Percentiles rank a stretch among this genome's conserved stretches.
phyloP scores from a whole-genome alignment of 2,888 invertebrate genomes.

The Drosophila rubida region DNA sequence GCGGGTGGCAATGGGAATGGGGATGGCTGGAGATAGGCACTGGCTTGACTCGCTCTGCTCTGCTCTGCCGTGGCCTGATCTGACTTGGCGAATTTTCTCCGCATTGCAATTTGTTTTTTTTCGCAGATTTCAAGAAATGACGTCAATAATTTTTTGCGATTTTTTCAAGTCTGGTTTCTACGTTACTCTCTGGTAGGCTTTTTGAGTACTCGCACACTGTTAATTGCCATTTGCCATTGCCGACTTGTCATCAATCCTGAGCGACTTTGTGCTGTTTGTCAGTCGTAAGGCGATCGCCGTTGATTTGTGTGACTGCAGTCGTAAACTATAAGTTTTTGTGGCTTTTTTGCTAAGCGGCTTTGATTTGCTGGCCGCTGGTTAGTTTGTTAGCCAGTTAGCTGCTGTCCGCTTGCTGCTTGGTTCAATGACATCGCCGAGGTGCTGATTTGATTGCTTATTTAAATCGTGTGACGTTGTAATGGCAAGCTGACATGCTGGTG shows the following conservation, averaged over 20 bases:
- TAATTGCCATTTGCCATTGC: conserved; percentile 71
- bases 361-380: conserved; percentile 49
- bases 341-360: conserved; percentile 67
- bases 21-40: conserved; percentile 31
- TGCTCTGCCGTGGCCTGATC: conserved; percentile 17
- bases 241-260: conserved; percentile 76
- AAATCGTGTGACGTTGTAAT: conserved; percentile 50
- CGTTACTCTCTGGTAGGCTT: conserved; percentile 60
- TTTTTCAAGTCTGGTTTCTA: conserved; percentile 49
- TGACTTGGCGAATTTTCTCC: conserved; percentile 58
- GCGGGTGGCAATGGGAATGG: conserved; percentile 66
- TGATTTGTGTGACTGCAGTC: conserved; percentile 58
- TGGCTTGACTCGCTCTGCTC: conserved; percentile 1
- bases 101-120: conserved; percentile 49
- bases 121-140: conserved; percentile 61
- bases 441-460: conserved; percentile 77
- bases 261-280: conserved; percentile 48
- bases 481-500: conserved; percentile 36
- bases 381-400: conserved; percentile 24
- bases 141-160: conserved; percentile 67
- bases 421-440: conserved; percentile 72
- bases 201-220: conserved; percentile 32
- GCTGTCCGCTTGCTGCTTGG: conserved; percentile 25
- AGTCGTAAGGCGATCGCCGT: conserved; percentile 52
- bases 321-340: conserved; percentile 65